Conservation (phyloP, 2,797 vertebrate species). For the Masticophis lateralis region DNA sequence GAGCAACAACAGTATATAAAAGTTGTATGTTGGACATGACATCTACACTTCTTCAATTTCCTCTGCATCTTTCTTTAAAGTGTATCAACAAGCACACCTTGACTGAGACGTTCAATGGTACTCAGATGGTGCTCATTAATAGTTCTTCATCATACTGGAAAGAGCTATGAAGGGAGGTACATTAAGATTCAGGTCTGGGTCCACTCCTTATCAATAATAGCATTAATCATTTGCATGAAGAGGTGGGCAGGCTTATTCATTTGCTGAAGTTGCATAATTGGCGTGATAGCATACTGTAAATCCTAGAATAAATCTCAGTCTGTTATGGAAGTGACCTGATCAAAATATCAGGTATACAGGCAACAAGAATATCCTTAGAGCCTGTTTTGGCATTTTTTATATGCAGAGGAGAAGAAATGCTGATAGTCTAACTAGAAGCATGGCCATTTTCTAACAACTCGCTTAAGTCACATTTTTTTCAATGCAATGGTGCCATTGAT, state of each 20-base stretch:
- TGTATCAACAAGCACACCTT: background rate
- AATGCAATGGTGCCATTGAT: background rate
- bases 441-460: background rate
- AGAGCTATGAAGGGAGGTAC: background rate
- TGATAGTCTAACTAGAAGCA: background rate
- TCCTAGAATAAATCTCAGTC: background rate
- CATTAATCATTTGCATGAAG: background rate
- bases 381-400: background rate
- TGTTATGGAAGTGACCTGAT: background rate
- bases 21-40: no score
- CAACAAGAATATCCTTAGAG: background rate
- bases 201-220: background rate
- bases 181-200: background rate
- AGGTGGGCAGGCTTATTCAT: background rate
- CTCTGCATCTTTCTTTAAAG: background rate
- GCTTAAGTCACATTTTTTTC: background rate
- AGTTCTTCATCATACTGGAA: background rate
- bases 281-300: background rate
- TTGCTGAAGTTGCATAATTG: background rate
- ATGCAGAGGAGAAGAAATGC: background rate
- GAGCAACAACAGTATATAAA: no score
- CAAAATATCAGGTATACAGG: background rate
- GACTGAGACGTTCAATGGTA: background rate
- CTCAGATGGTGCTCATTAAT: background rate
- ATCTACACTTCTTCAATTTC: background rate